Evolutionary conservation across 2,797 vertebrate genomes (phyloP).

Genomic region (Pseudotriccus pelzelni): DNA sequence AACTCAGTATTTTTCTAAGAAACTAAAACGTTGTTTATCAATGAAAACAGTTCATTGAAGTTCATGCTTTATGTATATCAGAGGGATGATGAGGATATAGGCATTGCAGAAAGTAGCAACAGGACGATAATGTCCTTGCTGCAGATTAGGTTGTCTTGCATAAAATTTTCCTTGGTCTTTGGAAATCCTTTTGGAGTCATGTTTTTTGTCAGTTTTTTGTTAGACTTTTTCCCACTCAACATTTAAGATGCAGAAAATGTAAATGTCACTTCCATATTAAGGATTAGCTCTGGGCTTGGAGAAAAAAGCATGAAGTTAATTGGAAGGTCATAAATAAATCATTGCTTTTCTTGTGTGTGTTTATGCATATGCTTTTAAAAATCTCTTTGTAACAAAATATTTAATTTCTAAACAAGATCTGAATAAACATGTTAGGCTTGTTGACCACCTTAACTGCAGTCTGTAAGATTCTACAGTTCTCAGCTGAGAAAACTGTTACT

Average conservation of each 20-base stretch:
- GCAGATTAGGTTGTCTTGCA: neutral
- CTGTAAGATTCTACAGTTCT: neutral
- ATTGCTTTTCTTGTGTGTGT: neutral
- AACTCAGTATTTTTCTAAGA: neutral
- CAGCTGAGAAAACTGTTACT: neutral
- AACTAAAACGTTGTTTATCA: neutral
- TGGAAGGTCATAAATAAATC: slow-evolving; percentile 16
- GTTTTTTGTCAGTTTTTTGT: neutral
- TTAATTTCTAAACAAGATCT: neutral
- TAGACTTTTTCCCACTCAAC: slow-evolving; percentile 1
- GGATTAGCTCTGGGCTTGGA: slow-evolving; percentile 6
- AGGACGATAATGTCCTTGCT: neutral
- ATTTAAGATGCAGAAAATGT: neutral
- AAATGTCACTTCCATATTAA: slow-evolving; percentile 33
- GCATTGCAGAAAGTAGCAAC: neutral
- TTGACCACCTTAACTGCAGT: neutral
- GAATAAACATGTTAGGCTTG: neutral
- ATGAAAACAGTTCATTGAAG: neutral
- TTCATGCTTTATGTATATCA: neutral
- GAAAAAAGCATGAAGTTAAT: slow-evolving; percentile 17
- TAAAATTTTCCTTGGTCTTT: neutral
- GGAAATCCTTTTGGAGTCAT: neutral
- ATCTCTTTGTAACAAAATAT: neutral
- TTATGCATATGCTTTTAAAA: neutral
- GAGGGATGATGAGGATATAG: neutral